Evolutionary conservation across 2,113 vertebrate genomes (phyloP).

Genomic region (Malurus melanocephalus): DNA sequence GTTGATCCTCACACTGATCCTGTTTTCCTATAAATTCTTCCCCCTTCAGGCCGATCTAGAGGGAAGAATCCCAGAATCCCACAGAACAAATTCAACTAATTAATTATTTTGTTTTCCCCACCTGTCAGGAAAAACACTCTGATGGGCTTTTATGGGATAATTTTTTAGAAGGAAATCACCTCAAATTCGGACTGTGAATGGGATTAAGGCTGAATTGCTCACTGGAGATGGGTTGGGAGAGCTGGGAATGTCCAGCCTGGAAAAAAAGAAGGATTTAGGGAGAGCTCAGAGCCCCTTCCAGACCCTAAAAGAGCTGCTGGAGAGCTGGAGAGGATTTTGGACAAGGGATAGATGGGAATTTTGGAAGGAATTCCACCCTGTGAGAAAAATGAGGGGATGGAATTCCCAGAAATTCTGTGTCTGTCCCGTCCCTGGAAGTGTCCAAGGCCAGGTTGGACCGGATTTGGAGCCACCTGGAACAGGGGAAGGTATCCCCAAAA

Average conservation of each 20-base stretch:
- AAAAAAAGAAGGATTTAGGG: not conserved
- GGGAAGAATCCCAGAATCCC: not conserved
- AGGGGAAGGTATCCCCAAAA: no score
- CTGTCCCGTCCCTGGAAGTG: no score
- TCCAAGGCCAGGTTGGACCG: not conserved
- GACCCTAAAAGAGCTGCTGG: not conserved
- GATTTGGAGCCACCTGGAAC: not conserved
- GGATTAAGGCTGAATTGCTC: not conserved
- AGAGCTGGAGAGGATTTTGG: not conserved
- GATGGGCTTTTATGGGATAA: not conserved
- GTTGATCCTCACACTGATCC: not conserved
- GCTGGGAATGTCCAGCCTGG: not conserved
- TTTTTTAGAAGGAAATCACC: not conserved
- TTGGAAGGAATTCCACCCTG: not conserved
- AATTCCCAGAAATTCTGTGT: no score
- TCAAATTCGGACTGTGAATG: not conserved
- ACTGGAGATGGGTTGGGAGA: not conserved
- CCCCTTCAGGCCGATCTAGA: not conserved
- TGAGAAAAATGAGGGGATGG: not conserved
- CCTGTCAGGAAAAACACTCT: rapidly evolving
- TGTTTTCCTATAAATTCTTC: not conserved
- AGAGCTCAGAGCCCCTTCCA: rapidly evolving
- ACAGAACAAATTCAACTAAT: rapidly evolving
- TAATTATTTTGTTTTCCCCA: rapidly evolving
- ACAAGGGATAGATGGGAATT: not conserved